These are phyloP conservation scores for Epizoanthus illoricatus DNA, from an alignment of 92 coral and sea anemone species.

Conservation along the genomic window DNA sequence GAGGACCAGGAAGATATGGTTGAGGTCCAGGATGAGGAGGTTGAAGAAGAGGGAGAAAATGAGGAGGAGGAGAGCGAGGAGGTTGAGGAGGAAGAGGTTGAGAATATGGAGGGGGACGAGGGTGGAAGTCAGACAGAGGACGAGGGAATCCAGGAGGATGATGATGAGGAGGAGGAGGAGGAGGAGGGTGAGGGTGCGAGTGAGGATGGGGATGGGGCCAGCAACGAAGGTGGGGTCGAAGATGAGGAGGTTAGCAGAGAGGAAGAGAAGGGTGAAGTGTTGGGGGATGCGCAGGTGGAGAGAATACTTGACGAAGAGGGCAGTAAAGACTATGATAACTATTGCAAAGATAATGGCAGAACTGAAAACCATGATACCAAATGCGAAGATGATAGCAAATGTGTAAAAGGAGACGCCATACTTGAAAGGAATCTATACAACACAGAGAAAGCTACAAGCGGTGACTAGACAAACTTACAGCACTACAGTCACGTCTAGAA, in stretches of 20 bases:
- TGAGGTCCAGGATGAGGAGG: background rate
- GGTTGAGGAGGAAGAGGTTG: too few species aligned
- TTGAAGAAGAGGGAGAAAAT: background rate
- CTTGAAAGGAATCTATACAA: background rate
- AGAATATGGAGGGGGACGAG: too few species aligned
- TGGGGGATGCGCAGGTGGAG: background rate
- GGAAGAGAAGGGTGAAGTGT: background rate
- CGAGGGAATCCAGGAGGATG: too few species aligned
- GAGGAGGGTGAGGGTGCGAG: background rate
- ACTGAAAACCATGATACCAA: conserved; percentile 4
- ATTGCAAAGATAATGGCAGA: background rate
- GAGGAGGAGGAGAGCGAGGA: background rate
- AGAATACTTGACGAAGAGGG: background rate
- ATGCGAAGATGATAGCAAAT: background rate
- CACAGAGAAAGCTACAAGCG: background rate
- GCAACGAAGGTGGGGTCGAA: background rate
- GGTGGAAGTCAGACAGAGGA: too few species aligned
- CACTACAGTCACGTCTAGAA: too few species aligned
- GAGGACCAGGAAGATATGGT: background rate
- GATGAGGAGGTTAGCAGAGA: background rate
- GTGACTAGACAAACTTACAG: background rate
- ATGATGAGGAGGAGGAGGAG: background rate
- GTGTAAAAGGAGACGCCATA: background rate
- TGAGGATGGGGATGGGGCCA: background rate
- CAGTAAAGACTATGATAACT: background rate